These are phyloP conservation scores for Clarias batrachus DNA, from an alignment of 2,113 vertebrate genomes.

Conservation along the genomic window DNA sequence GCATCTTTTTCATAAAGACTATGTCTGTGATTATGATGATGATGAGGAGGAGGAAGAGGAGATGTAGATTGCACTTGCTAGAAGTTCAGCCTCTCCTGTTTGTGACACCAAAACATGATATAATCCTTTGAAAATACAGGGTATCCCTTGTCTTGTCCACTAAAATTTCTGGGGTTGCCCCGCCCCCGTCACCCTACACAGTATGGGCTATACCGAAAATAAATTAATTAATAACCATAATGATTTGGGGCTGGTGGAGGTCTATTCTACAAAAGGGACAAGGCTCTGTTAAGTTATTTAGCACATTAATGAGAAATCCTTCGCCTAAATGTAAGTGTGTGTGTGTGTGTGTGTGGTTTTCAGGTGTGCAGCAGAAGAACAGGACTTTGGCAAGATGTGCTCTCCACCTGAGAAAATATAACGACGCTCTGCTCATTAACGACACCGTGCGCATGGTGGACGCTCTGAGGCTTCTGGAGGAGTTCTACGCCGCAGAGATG, in stretches of 20 bases:
- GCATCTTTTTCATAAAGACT: background rate
- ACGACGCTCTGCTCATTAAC: conserved; percentile 84
- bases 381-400: conserved; percentile 73
- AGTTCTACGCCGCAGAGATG: conserved; percentile 70
- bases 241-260: background rate
- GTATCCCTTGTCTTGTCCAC: too few relatives aligned
- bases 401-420: conserved; percentile 84
- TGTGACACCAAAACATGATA: background rate
- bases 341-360: conserved; percentile 31
- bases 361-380: conserved; percentile 69
- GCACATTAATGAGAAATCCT: background rate
- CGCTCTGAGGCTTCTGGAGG: conserved; percentile 71
- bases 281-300: background rate
- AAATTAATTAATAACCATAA: too few relatives aligned
- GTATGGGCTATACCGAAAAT: too few relatives aligned
- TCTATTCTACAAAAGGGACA: background rate
- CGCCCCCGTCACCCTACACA: too few relatives aligned
- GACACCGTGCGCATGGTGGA: conserved; percentile 82
- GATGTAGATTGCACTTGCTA: background rate
- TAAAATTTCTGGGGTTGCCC: too few relatives aligned
- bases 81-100: background rate
- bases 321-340: background rate
- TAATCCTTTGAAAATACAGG: background rate
- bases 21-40: background rate
- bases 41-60: background rate